These are phyloP conservation scores for Ceramica pisi DNA, from an alignment of 2,888 invertebrate genomes.

Conservation along the genomic window DNA sequence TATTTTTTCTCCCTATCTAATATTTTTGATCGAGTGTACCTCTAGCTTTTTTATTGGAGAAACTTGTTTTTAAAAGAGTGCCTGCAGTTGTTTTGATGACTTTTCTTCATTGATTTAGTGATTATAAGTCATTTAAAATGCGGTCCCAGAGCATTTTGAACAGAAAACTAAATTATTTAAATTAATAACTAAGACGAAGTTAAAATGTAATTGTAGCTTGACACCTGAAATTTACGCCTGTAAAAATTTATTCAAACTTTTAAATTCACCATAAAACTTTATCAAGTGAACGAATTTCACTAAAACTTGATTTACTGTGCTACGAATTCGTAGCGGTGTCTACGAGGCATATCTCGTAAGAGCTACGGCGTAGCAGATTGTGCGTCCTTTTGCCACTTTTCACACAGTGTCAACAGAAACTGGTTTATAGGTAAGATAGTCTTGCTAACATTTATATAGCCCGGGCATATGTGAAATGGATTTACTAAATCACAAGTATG, in stretches of 20 bases:
- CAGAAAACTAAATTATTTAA: background rate
- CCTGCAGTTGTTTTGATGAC: background rate
- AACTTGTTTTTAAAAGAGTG: background rate
- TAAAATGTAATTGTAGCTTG: background rate
- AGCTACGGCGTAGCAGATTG: slow-evolving; percentile 50
- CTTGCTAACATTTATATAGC: slow-evolving; percentile 1
- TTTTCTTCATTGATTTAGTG: background rate
- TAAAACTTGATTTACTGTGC: slow-evolving; percentile 60
- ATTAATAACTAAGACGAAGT: no score
- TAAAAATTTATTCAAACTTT: background rate
- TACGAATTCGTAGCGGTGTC: slow-evolving; percentile 40
- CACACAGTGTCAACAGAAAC: background rate
- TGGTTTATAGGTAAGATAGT: background rate
- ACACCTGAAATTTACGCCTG: background rate
- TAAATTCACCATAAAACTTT: slow-evolving; percentile 15
- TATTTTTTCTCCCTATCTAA: background rate
- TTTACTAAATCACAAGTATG: background rate
- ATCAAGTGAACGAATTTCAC: slow-evolving; percentile 39
- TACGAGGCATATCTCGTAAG: slow-evolving; percentile 45
- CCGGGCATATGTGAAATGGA: background rate
- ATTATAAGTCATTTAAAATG: background rate
- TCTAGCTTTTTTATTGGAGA: background rate
- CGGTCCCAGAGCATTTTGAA: no score
- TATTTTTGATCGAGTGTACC: background rate
- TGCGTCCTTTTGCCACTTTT: slow-evolving; percentile 22